phyloP scores from a whole-genome alignment of 1,140 invertebrate genomes.

The Aphis craccivora region DNA sequence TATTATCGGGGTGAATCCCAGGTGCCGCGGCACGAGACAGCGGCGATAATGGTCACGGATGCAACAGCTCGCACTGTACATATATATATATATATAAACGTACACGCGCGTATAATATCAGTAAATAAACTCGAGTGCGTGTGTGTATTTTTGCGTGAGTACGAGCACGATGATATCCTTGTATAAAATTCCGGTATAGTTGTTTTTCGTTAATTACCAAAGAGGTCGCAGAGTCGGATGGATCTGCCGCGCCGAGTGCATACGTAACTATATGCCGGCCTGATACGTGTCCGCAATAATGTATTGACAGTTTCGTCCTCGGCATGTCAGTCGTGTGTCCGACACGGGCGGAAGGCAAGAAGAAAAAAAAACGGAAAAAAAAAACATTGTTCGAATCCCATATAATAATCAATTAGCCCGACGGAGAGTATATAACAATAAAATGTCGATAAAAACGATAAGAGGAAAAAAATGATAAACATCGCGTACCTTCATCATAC shows the following conservation, averaged over 20 bases:
- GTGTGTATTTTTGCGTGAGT: background rate
- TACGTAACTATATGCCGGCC: conserved; percentile 19
- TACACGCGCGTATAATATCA: background rate
- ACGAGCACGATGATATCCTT: conserved; percentile 1
- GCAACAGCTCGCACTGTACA: background rate
- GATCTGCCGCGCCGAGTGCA: conserved; percentile 38
- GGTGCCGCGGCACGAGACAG: conserved; percentile 36
- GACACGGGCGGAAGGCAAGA: conserved; percentile 39
- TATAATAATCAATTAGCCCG: conserved; percentile 42
- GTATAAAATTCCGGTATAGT: conserved; percentile 41
- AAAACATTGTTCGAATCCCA: conserved; percentile 20
- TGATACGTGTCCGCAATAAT: conserved; percentile 52
- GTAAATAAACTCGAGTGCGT: background rate
- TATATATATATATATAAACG: background rate
- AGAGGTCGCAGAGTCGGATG: conserved; percentile 19
- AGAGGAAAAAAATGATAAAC: background rate
- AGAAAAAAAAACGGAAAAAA: conserved; percentile 31
- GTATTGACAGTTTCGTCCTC: conserved; percentile 45
- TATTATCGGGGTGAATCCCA: background rate
- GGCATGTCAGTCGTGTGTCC: conserved; percentile 44
- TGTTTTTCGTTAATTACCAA: conserved; percentile 57
- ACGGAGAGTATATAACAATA: conserved; percentile 15
- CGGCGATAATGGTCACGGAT: background rate
- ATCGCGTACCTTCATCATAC: background rate
- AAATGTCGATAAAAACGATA: conserved; percentile 26